These are phyloP conservation scores for Urocyon cinereoargenteus DNA, from an alignment of 2,797 vertebrate genomes.

Conservation along the genomic window DNA sequence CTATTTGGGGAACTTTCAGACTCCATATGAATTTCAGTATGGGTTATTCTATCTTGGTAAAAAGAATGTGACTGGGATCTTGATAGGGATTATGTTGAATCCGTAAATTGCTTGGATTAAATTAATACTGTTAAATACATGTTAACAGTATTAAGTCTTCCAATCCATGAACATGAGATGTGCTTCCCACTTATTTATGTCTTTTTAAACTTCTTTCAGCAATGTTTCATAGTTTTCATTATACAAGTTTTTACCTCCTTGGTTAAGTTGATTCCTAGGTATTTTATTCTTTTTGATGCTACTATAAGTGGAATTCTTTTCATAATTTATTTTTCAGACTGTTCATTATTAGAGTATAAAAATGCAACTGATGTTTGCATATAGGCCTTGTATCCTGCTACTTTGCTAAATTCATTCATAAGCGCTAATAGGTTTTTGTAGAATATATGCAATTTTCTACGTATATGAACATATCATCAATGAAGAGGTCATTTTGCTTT, in stretches of 20 bases:
- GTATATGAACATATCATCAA: neutral
- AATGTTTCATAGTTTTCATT: neutral
- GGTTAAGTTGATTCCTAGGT: neutral
- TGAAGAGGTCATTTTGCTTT: neutral
- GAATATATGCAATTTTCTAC: neutral
- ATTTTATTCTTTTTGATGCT: neutral
- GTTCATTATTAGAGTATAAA: neutral
- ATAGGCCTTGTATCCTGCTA: neutral
- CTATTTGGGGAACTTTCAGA: neutral
- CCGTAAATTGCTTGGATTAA: neutral
- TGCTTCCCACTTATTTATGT: neutral
- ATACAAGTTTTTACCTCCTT: neutral
- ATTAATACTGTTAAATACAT: too few relatives aligned
- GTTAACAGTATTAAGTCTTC: neutral
- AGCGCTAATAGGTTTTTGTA: neutral
- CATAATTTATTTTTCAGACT: neutral
- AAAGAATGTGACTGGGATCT: neutral
- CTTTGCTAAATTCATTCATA: neutral
- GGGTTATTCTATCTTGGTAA: neutral
- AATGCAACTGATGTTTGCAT: neutral
- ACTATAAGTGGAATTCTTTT: neutral
- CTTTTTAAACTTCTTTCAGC: neutral
- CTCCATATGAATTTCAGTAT: neutral
- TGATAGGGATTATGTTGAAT: neutral
- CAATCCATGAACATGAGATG: neutral